phyloP scores from a whole-genome alignment of 2,888 invertebrate species.

The Metallyticus violacea region DNA sequence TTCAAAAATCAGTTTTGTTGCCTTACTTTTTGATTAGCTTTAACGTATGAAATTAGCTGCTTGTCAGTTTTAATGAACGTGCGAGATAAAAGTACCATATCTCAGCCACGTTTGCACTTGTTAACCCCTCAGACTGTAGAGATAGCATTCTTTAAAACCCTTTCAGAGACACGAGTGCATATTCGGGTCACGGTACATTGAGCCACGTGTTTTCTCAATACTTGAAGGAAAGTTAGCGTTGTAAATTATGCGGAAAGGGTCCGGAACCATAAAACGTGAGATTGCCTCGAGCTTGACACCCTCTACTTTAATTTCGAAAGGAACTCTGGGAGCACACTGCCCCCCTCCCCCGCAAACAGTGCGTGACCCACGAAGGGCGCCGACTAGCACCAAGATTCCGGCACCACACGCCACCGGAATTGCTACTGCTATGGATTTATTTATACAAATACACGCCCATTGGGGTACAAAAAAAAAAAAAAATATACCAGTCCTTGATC shows the following conservation, averaged over 20 bases:
- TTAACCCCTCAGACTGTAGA: no score
- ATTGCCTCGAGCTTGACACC: neutral
- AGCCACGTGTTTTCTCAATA: neutral
- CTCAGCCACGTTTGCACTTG: no score
- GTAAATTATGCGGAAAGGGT: neutral
- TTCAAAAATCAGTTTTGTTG: no score
- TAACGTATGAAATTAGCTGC: no score
- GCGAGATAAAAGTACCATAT: no score
- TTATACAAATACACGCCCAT: neutral
- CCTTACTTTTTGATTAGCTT: no score
- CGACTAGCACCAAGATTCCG: neutral
- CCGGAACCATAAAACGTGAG: neutral
- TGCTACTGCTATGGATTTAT: neutral
- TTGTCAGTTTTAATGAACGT: no score
- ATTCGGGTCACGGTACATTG: neutral
- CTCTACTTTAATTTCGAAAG: neutral
- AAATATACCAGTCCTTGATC: no score
- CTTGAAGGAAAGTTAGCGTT: neutral
- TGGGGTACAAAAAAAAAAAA: neutral
- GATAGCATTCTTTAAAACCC: no score
- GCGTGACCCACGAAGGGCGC: neutral
- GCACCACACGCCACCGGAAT: neutral
- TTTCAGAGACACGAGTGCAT: neutral
- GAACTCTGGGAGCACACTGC: neutral
- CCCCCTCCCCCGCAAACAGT: neutral